Percentiles rank a stretch among this genome's conserved stretches.
These are phyloP conservation scores for Luscinia megarhynchos DNA, from an alignment of 2,797 vertebrate species.

Conservation along the genomic window DNA sequence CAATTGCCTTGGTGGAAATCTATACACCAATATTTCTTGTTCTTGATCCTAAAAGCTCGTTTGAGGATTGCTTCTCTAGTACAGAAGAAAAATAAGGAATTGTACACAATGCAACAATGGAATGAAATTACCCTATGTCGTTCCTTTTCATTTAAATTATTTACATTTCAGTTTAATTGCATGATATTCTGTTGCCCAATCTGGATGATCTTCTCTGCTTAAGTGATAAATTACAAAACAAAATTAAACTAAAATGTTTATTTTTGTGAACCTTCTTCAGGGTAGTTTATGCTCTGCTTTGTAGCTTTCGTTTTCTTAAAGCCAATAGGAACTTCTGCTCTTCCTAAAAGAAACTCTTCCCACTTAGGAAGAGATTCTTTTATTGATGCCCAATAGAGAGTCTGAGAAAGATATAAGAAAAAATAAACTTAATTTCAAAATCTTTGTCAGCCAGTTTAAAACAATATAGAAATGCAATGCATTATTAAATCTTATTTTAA, in stretches of 20 bases:
- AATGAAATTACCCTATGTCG: background rate
- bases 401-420: conserved; percentile 78
- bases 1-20: background rate
- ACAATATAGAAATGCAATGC: conserved; percentile 10
- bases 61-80: background rate
- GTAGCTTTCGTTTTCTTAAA: conserved; percentile 51
- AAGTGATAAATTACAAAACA: conserved; percentile 22
- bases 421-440: conserved; percentile 70
- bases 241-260: conserved; percentile 62
- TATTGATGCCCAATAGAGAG: conserved; percentile 86
- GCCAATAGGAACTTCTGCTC: conserved; percentile 78
- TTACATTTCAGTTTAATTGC: background rate
- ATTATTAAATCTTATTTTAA: conserved; percentile 13
- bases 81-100: background rate
- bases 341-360: conserved; percentile 88
- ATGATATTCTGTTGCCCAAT: background rate
- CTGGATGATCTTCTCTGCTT: background rate
- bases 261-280: conserved; percentile 53
- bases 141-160: background rate
- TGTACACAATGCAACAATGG: background rate
- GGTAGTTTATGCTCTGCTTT: conserved; percentile 61
- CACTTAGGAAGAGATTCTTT: conserved; percentile 87
- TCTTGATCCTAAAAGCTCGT: background rate
- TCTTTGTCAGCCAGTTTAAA: conserved; percentile 58
- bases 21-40: background rate